Evolutionary conservation across 2,888 invertebrate genomes (phyloP), one percentile per base, ranked within the genome.

Genomic region (Iphiclides podalirius): DNA sequence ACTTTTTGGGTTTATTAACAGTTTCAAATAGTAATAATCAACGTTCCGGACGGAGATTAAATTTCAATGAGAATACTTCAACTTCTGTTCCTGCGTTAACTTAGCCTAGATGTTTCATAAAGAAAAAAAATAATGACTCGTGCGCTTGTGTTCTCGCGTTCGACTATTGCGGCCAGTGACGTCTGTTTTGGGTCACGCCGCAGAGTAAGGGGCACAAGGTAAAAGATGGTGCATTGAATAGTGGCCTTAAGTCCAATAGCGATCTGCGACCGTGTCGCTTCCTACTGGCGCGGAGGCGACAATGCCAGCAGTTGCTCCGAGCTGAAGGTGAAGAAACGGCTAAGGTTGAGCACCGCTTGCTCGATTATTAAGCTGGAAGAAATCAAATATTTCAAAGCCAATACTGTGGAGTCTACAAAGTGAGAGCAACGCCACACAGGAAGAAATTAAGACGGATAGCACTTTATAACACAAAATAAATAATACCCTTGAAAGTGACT

Each of bases 221-320:
- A 82, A 88, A 85, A 87, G 87, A 88, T 88, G 88, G 88, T 87
- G 85, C 88, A 88, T 87, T 88, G 86, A 86, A 78, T 50, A 83
- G 79, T 72, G 88, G 79, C 88, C 88, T 87, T 86, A 88, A 79
- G 84, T 86, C 86, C 86, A 87, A 88, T 87, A 87, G 86, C 85
- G 70, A 81, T 80, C 79, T 82, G 79, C 70, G 81, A 69, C 75
- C 75, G 79, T 60, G 76, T 71, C 77, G 87, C 88, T 88, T 88
- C 88, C 88, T 87, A 87, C 79, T 86, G 85, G 80, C 82, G 78
- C 72, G 73, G 81, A 78, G 80, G 79, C 74, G 83, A 84, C 86
- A 85, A 84, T 83, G 85, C 82, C 84, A 75, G 66, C 72, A 63
- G 63, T 69, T 69, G 68, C 66, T 73, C 72, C 74, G 78, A 66